Base-by-base conservation (phyloP, 2,797 vertebrate genomes). In the Columba guinea region DNA sequence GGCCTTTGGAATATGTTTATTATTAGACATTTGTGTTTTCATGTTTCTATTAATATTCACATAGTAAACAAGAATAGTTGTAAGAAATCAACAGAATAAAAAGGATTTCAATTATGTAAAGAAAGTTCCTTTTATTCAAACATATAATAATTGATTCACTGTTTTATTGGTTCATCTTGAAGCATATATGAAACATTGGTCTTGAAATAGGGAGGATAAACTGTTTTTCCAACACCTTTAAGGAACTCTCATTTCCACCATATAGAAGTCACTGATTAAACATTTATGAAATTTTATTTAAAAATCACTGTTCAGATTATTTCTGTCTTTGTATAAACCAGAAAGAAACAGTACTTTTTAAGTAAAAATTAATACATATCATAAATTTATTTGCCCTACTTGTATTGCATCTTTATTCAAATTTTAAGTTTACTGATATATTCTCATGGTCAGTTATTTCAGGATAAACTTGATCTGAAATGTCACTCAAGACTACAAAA, bases 391-490 rank as follows among this genome's bases (percentile, higher is more conserved):
- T 32, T n/a, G 8, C 41, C 79, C 87, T 67, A 11, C 14, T 49
- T 94, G 11, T 22, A 67, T 63, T 76, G n/a, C 28, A 75, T 73
- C 18, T 51, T 95, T 87, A 80, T 89, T 91, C 85, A 90, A 84
- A 95, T 49, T 39, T 19, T 68, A 90, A 84, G 95, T 95, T 97
- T 82, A 73, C 28, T 46, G 28, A 59, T 75, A 52, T 60, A 71
- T 93, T 93, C 69, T 94, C 63, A 67, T 41, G 73, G 30, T 53
- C 94, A 95, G 90, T 70, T 90, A 96, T 96, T 94, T 95, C 84
- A 88, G 62, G 76, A 91, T 62, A 95, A 90, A 83, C 39, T 92
- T 94, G 49, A 97, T 90, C 67, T 92, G 71, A 95, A 93, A 94
- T 94, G 68, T 86, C 90, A 94, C 19, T 97, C 77, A 92, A 63